Evolutionary conservation across 2,113 vertebrate species (phyloP).

Genomic region (Prionailurus viverrinus): DNA sequence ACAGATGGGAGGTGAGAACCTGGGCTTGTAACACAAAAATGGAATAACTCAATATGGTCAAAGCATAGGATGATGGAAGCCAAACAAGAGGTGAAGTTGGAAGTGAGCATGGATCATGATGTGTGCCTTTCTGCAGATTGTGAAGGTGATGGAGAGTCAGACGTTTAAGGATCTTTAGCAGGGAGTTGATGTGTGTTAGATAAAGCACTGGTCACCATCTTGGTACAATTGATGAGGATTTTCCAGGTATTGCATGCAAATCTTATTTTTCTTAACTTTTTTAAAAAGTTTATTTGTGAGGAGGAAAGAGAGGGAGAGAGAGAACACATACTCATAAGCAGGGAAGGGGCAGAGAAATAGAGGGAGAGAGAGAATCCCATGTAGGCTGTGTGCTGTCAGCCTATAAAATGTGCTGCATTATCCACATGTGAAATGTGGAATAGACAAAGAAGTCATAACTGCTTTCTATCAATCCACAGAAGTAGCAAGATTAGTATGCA

Average conservation of each 20-base stretch:
- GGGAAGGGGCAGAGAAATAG: no score
- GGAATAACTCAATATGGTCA: background rate
- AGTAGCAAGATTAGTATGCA: background rate
- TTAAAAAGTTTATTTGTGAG: no score
- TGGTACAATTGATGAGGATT: background rate
- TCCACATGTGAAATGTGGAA: background rate
- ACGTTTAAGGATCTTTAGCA: background rate
- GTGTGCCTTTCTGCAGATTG: background rate
- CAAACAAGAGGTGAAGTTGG: background rate
- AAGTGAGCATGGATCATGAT: background rate
- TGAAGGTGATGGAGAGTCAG: background rate
- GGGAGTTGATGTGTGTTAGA: background rate
- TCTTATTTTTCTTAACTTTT: background rate
- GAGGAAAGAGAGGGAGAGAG: no score
- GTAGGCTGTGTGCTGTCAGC: no score
- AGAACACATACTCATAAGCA: no score
- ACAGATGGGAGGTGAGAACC: background rate
- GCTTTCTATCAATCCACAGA: background rate
- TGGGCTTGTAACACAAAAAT: background rate
- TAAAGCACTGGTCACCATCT: background rate
- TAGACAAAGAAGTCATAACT: background rate
- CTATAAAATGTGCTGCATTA: no score
- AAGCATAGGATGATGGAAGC: background rate
- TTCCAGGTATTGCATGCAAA: background rate
- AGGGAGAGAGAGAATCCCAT: no score